Base-by-base conservation (phyloP, 2,888 invertebrate species). In the Adelognathus sp. region DNA sequence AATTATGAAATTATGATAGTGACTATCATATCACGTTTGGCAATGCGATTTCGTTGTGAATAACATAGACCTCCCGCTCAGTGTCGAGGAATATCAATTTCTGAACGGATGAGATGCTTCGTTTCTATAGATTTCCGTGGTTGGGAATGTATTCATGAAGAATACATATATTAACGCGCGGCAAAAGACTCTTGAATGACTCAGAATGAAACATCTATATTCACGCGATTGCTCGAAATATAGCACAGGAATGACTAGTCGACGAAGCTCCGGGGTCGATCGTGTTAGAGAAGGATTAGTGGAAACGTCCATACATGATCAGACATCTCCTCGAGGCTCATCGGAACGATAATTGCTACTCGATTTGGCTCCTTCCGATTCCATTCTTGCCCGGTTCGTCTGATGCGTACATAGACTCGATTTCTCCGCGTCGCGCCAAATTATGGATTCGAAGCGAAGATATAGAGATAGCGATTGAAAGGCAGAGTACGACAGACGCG, bases 341-440 rank as follows among this genome's bases (percentile, higher is more conserved):
- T 33, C 44, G 29, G 31, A 63, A 9, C 31, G 46, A 63, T 52
- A 52, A 70, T 70, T 64, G 58, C 50, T 36, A 29, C 56, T 63
- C 46, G 58, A 70, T 71, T 33, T 29, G 14, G 33, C 31, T 44
- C 54, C 9, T 21, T 39, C 41, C 14, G 18, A 41, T 11, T 71
- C 50, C 16, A 71, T 52, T 71, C 31, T 44, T 31, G 31, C 9
- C 63, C 21, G 52, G 46, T 52, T 33, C 3, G 52, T 14, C 16
- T 31, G 36, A 36, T 63, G 44, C 16, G 27, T 27, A 9, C 11
- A 36, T 60, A 50, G 46, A 36, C 41, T 61, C 54, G 54, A 54
- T 54, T 54, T 54, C 54, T 11, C 5, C 27, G 29, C 7, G 1
- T 14, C n/a, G 29, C n/a, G 27, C n/a, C n/a, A n/a, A 31, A 54